Percentiles rank a stretch among this genome's conserved stretches.
Evolutionary conservation across 2,797 vertebrate species (phyloP).

Genomic region (Pseudochirops cupreus): DNA sequence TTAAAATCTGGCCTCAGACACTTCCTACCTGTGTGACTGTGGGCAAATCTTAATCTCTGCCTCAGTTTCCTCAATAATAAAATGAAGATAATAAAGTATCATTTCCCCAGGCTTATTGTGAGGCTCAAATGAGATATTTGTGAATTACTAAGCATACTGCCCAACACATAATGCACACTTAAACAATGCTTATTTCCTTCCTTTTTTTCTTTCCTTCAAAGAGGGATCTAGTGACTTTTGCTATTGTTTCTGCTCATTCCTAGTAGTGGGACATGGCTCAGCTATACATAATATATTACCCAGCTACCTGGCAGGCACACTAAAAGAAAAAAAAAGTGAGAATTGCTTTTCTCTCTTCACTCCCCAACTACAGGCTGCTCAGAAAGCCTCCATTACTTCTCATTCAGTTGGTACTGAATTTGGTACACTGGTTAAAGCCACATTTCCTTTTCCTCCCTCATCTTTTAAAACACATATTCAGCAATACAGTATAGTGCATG

Average conservation of each 20-base stretch:
- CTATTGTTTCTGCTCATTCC: neutral
- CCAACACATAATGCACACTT: neutral
- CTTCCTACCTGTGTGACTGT: neutral
- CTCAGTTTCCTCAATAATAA: neutral
- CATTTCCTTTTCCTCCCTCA: slow-evolving; percentile 11
- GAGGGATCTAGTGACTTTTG: neutral
- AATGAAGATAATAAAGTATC: neutral
- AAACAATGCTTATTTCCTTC: neutral
- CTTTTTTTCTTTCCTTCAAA: neutral
- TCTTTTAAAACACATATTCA: slow-evolving; percentile 25
- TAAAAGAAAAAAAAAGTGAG: slow-evolving; percentile 26
- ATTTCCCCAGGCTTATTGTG: neutral
- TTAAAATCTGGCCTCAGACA: neutral
- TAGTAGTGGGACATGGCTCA: neutral
- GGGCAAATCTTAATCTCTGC: neutral
- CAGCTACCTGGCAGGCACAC: neutral
- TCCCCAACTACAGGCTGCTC: neutral
- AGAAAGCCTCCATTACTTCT: neutral
- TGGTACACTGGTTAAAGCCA: neutral
- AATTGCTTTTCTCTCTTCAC: slow-evolving; percentile 2
- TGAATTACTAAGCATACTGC: neutral
- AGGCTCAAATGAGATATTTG: neutral
- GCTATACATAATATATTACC: neutral
- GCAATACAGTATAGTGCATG: neutral
- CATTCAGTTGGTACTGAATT: slow-evolving; percentile 8